These are phyloP conservation scores for Poeciliopsis retropinna DNA, from an alignment of 2,113 vertebrate species.

Conservation along the genomic window DNA sequence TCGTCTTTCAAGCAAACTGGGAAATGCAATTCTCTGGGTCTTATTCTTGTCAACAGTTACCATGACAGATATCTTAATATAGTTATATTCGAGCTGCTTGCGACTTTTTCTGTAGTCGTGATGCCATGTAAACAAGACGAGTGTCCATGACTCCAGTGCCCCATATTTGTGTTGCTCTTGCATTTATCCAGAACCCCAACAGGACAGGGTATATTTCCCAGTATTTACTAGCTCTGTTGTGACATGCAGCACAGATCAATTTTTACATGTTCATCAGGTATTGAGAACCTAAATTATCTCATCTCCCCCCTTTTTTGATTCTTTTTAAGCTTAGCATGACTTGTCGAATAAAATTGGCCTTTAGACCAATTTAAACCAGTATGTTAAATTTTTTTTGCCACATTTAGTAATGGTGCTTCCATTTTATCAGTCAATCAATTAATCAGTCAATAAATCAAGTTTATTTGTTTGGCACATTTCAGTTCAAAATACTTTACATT, in stretches of 20 bases:
- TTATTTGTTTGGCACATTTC: too few species aligned
- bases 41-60: conserved; percentile 66
- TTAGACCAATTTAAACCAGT: neutral
- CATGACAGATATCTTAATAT: conserved; percentile 66
- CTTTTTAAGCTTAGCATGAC: neutral
- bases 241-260: neutral
- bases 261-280: neutral
- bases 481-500: too few species aligned
- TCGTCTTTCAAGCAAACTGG: conserved; percentile 61
- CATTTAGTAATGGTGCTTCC: neutral
- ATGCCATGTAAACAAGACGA: conserved; percentile 45
- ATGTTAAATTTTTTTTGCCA: neutral
- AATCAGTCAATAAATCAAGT: too few species aligned
- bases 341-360: neutral
- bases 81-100: conserved; percentile 35
- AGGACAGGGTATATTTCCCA: conserved; percentile 28
- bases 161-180: conserved; percentile 32
- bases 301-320: neutral
- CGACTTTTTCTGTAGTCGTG: conserved; percentile 43
- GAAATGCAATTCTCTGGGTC: conserved; percentile 32
- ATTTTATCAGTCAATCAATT: too few species aligned
- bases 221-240: neutral
- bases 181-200: conserved; percentile 30
- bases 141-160: conserved; percentile 44
- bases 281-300: neutral